Evolutionary conservation across 1,140 invertebrate genomes (phyloP).

Genomic region (Meteorus sp.): DNA sequence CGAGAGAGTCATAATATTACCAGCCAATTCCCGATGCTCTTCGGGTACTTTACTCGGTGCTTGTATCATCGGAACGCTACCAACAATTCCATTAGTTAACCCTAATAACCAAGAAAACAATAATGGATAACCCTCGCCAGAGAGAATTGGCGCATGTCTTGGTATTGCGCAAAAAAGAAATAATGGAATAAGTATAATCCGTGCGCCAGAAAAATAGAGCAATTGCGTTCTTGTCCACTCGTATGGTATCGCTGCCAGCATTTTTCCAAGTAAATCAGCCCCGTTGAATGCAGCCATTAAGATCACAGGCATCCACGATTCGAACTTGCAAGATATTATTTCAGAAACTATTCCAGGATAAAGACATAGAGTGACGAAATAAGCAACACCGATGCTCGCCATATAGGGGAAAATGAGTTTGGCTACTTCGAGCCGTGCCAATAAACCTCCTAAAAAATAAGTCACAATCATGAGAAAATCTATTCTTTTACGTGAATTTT

Average conservation of each 20-base stretch:
- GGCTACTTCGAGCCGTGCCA: slow-evolving; percentile 73
- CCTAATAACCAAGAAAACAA: slow-evolving; percentile 76
- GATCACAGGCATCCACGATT: slow-evolving; percentile 88
- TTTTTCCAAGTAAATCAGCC: slow-evolving; percentile 83
- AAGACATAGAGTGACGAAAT: slow-evolving; percentile 83
- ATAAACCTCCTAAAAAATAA: slow-evolving; percentile 64
- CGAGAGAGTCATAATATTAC: slow-evolving; percentile 90
- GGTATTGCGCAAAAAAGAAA: slow-evolving; percentile 79
- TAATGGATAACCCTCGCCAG: slow-evolving; percentile 70
- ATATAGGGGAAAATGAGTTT: slow-evolving; percentile 86
- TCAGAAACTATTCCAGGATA: slow-evolving; percentile 90
- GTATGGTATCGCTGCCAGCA: slow-evolving; percentile 77
- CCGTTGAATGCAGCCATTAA: slow-evolving; percentile 87
- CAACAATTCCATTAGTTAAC: slow-evolving; percentile 83
- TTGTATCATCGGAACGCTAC: slow-evolving; percentile 88
- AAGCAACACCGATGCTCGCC: slow-evolving; percentile 82
- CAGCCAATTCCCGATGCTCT: slow-evolving; percentile 75
- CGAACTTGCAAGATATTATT: slow-evolving; percentile 78
- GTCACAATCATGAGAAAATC: neutral
- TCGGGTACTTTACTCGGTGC: slow-evolving; percentile 80
- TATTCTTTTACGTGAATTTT: too few relatives aligned
- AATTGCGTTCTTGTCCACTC: slow-evolving; percentile 79
- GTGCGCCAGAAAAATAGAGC: slow-evolving; percentile 68
- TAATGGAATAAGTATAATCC: slow-evolving; percentile 78
- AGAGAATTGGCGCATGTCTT: slow-evolving; percentile 69